phyloP scores from a whole-genome alignment of 1,140 invertebrate genomes.

The Maconellicoccus hirsutus region DNA sequence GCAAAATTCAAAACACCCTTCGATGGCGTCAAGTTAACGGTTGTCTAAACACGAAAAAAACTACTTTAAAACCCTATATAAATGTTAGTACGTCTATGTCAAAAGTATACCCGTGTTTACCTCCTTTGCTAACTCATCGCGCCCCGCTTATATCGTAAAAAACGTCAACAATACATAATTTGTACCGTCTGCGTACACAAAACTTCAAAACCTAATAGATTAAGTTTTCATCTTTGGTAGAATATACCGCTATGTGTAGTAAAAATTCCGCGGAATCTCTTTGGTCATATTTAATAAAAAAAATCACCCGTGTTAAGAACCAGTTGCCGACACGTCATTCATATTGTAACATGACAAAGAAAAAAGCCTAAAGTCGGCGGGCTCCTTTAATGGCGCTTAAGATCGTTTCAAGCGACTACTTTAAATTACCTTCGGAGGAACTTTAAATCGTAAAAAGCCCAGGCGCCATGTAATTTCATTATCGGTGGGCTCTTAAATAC shows the following conservation, averaged over 20 bases:
- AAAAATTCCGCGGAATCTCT: not conserved
- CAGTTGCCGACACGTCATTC: slow-evolving; percentile 2
- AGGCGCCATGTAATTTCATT: not conserved
- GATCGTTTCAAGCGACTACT: not conserved
- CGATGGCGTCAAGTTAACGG: no score
- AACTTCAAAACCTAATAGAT: not conserved
- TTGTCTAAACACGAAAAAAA: no score
- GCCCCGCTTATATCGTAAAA: not conserved
- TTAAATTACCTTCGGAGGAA: not conserved
- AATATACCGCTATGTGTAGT: not conserved
- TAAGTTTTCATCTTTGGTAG: not conserved
- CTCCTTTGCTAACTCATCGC: not conserved
- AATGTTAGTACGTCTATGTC: no score
- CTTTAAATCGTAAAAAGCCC: not conserved
- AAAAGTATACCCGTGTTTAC: no score
- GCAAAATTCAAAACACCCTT: no score
- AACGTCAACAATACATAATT: not conserved
- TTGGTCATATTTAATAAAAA: not conserved
- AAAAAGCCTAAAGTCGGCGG: not conserved
- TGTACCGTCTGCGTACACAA: not conserved
- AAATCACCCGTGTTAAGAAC: not conserved
- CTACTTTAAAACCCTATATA: no score
- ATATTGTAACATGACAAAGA: slow-evolving; percentile 1
- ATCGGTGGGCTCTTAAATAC: not conserved
- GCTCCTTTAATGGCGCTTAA: not conserved